Evolutionary conservation across 2,113 vertebrate species (phyloP).

Genomic region (Pelecanus crispus): DNA sequence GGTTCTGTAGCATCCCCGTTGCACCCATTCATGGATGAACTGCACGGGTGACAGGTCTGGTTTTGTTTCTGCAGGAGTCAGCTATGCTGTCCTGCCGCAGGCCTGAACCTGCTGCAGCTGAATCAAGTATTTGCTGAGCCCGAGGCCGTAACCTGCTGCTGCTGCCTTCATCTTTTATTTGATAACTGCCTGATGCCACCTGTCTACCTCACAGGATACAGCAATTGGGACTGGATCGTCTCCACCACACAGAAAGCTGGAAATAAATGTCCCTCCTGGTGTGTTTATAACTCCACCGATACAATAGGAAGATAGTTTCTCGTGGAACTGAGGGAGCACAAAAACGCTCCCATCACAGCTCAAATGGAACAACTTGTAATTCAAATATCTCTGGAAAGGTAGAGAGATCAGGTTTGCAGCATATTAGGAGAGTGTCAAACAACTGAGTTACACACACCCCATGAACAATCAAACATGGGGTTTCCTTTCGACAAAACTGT

Average conservation of each 20-base stretch:
- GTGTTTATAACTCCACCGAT: background rate
- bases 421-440: background rate
- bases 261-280: background rate
- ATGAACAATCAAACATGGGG: background rate
- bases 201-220: constrained; percentile 33
- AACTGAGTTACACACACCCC: background rate
- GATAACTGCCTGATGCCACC: constrained; percentile 44
- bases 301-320: background rate
- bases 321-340: background rate
- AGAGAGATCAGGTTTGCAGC: background rate
- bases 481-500: background rate
- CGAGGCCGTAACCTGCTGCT: constrained; percentile 49
- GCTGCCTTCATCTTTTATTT: constrained; percentile 56
- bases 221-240: background rate
- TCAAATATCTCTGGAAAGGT: background rate
- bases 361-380: background rate
- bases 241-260: background rate
- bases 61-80: constrained; percentile 44
- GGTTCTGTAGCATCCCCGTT: background rate
- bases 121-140: constrained; percentile 56
- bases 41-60: constrained; percentile 3
- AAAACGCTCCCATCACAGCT: background rate
- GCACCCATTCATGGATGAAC: background rate
- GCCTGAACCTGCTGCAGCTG: constrained; percentile 53
- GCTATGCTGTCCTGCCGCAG: constrained; percentile 43